Base-by-base conservation (phyloP, 2,797 vertebrate genomes). In the Sciurus vulgaris region DNA sequence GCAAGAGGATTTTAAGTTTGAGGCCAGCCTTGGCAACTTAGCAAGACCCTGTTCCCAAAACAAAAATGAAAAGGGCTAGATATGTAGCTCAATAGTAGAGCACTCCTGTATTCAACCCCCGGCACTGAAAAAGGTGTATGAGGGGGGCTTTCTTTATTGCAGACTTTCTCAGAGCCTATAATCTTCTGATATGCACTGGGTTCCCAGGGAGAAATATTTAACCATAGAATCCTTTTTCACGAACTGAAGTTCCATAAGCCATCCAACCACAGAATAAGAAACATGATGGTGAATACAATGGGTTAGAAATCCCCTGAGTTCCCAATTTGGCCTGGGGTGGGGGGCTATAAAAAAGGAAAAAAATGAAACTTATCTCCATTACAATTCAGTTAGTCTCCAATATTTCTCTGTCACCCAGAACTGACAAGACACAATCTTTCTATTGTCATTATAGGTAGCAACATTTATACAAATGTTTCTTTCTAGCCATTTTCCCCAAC, bases 391-490 rank as follows among this genome's bases (percentile, higher is more conserved):
- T 44, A 70, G 15, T 9, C 35, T 85, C n/a, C 33, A 73, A 3
- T 92, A 26, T 88, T 82, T 92, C 65, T 85, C 78, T 77, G 24
- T 41, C 26, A 89, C 35, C 41, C 12, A 86, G 11, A 94, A 92
- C 74, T 86, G 41, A 69, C 44, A 49, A 89, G 59, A 70, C 44
- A 81, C 33, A 96, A 72, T 74, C 78, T 18, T 51, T 2, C 11
- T 74, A 44, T 28, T 86, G 17, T 59, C 61, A 88, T 89, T 87
- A 79, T 8, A 72, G 63, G 72, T 24, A 76, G n/a, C 28, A 83
- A 85, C 78, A 76, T 77, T 85, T 77, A 82, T 22, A 56, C 35
- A 95, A 74, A 65, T 63, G 72, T 49, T 94, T 92, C 70, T 54
- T 86, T 10, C 49, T 77, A 10, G 15, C 20, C 24, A 79, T 44